Evolutionary conservation across 2,113 vertebrate genomes (phyloP).

Genomic region (Mesitornis unicolor): DNA sequence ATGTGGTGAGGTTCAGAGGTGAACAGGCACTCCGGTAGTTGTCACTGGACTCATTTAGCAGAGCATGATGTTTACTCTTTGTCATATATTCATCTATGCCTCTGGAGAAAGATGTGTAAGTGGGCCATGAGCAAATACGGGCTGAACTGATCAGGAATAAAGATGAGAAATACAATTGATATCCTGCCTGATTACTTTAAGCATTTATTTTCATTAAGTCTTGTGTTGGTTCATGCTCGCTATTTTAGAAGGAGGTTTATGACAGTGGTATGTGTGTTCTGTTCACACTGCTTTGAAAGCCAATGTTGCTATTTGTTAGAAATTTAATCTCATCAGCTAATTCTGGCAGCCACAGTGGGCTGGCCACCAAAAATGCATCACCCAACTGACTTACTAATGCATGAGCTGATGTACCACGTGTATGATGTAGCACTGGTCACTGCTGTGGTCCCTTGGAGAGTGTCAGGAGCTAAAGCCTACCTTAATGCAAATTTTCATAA

Average conservation of each 20-base stretch:
- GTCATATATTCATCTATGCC: background rate
- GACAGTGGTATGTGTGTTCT: background rate
- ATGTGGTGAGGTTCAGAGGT: background rate
- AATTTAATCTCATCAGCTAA: background rate
- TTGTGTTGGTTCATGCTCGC: background rate
- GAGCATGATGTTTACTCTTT: background rate
- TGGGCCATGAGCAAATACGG: background rate
- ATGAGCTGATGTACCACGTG: background rate
- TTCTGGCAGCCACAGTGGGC: background rate
- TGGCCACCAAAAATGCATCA: background rate
- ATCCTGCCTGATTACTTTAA: background rate
- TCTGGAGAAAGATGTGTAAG: background rate
- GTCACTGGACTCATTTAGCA: background rate
- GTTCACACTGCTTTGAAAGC: background rate
- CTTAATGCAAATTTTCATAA: background rate
- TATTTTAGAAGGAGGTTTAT: background rate
- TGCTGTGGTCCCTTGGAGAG: background rate
- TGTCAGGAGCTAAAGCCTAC: background rate
- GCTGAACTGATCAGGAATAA: background rate
- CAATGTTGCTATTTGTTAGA: accelerated
- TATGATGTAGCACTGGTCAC: background rate
- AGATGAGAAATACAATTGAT: background rate
- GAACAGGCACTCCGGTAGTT: background rate
- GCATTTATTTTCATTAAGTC: background rate
- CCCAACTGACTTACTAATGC: background rate